Evolutionary conservation across 2,888 invertebrate species (phyloP).

Genomic region (Euzophera pinguis): DNA sequence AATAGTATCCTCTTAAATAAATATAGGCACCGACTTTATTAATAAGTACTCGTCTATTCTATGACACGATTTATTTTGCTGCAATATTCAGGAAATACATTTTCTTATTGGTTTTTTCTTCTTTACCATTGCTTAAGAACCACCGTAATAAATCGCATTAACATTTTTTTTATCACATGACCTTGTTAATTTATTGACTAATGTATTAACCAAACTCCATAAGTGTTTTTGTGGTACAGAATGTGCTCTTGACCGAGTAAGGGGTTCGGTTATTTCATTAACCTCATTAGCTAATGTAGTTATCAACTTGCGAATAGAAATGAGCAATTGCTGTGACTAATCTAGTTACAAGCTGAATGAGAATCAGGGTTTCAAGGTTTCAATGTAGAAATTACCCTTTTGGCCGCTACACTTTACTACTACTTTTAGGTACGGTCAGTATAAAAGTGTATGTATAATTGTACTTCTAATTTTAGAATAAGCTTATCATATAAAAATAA

Average conservation of each 20-base stretch:
- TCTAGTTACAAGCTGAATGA: conserved; percentile 16
- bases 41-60: too few species aligned
- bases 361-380: conserved; percentile 11
- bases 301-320: conserved; percentile 43
- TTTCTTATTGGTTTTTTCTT: too few species aligned
- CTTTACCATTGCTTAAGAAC: too few species aligned
- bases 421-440: too few species aligned
- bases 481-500: too few species aligned
- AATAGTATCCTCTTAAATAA: too few species aligned
- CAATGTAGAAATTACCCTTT: conserved; percentile 7
- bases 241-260: conserved; percentile 36
- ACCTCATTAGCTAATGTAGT: conserved; percentile 49
- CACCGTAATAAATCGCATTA: not conserved
- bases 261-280: conserved; percentile 42
- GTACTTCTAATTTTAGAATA: too few species aligned
- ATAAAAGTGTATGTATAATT: too few species aligned
- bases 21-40: too few species aligned
- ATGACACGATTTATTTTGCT: too few species aligned
- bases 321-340: conserved; percentile 38
- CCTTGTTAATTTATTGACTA: conserved; percentile 11
- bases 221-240: conserved; percentile 15
- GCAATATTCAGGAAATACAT: too few species aligned
- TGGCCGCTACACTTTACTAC: too few species aligned
- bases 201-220: conserved; percentile 18
- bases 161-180: not conserved